A percentile compares a stretch with the other conserved stretches of the same genome.
phyloP scores from a whole-genome alignment of 2,113 vertebrate species.

The Cercocebus atys region DNA sequence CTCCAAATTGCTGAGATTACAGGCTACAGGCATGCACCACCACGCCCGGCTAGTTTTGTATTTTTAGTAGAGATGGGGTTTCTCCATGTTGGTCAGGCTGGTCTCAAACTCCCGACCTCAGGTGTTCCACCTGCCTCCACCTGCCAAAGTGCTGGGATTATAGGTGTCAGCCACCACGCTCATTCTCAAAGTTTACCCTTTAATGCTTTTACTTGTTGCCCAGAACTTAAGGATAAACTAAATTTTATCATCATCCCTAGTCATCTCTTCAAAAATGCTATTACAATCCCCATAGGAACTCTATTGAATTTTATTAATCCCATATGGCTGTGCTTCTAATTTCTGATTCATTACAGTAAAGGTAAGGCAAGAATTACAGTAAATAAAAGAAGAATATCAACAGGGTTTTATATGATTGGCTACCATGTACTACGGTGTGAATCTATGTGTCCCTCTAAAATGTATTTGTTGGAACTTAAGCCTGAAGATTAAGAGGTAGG shows the following conservation, averaged over 20 bases:
- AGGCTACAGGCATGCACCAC: too few species aligned
- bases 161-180: too few species aligned
- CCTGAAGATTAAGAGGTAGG: neutral
- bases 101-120: too few species aligned
- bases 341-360: neutral
- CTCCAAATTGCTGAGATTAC: too few species aligned
- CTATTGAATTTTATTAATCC: neutral
- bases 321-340: neutral
- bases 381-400: neutral
- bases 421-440: neutral
- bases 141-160: too few species aligned
- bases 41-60: too few species aligned
- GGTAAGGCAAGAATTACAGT: neutral
- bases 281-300: neutral
- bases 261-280: neutral
- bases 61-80: too few species aligned
- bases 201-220: neutral
- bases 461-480: neutral
- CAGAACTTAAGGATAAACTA: neutral
- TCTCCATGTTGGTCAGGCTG: too few species aligned
- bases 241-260: neutral
- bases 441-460: neutral
- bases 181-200: neutral
- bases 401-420: neutral
- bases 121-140: too few species aligned